These are phyloP conservation scores for Capromys pilorides DNA, from an alignment of 2,797 vertebrate species.

Conservation along the genomic window DNA sequence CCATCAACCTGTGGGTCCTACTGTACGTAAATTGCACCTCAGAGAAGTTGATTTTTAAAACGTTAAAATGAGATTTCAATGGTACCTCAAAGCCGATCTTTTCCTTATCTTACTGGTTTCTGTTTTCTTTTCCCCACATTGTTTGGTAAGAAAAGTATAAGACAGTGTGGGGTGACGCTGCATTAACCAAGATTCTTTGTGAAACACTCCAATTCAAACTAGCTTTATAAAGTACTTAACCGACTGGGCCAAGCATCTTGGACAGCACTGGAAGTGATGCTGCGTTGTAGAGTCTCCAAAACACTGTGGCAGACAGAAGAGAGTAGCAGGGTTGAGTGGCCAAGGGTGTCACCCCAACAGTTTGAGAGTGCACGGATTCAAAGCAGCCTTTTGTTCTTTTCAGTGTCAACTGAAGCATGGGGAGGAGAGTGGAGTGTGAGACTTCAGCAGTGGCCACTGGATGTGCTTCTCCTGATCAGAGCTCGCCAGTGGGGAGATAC, in stretches of 20 bases:
- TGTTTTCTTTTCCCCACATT: neutral
- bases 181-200: neutral
- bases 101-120: neutral
- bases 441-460: neutral
- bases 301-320: neutral
- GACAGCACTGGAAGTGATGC: neutral
- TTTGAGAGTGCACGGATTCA: neutral
- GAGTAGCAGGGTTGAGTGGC: neutral
- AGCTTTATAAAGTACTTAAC: neutral
- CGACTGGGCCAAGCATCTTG: neutral
- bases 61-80: neutral
- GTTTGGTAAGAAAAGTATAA: conserved; percentile 21
- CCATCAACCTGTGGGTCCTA: neutral
- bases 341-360: too few species aligned
- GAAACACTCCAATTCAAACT: conserved; percentile 12
- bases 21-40: neutral
- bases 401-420: neutral
- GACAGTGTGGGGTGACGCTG: neutral
- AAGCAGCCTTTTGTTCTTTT: neutral
- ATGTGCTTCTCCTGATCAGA: neutral
- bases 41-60: conserved; percentile 15
- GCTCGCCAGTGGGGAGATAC: neutral
- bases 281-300: neutral
- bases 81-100: neutral
- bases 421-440: neutral